Evolutionary conservation across 2,888 invertebrate genomes (phyloP).

Genomic region (Acanthopleura granulata): DNA sequence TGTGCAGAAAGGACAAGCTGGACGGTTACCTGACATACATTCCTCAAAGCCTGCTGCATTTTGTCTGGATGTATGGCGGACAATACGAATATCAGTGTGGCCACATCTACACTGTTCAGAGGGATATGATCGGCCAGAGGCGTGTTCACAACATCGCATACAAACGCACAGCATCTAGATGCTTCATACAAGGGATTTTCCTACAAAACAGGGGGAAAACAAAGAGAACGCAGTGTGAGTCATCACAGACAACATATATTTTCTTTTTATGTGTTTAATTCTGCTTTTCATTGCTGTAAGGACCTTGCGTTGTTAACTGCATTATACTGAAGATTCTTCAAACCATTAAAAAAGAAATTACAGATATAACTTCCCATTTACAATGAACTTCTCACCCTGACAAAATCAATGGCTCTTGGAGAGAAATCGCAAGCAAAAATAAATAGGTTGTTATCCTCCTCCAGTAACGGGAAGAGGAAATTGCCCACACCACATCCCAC

Average conservation of each 20-base stretch:
- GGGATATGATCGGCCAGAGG: slow-evolving; percentile 75
- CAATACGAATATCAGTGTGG: slow-evolving; percentile 93
- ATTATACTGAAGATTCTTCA: too few species aligned
- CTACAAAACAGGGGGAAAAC: slow-evolving; percentile 49
- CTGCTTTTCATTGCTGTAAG: too few species aligned
- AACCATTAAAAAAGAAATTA: too few species aligned
- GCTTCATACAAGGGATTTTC: slow-evolving; percentile 76
- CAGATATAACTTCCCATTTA: too few species aligned
- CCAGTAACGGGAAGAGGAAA: slow-evolving; percentile 90
- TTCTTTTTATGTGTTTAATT: too few species aligned
- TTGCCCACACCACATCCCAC: slow-evolving; percentile 98
- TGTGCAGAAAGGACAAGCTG: too few species aligned
- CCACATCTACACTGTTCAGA: slow-evolving; percentile 77
- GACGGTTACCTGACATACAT: slow-evolving; percentile 74
- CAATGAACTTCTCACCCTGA: slow-evolving; percentile 73
- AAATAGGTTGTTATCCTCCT: slow-evolving; percentile 81
- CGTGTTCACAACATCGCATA: slow-evolving; percentile 84
- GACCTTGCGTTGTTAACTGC: too few species aligned
- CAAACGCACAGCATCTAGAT: slow-evolving; percentile 81
- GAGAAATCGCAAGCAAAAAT: slow-evolving; percentile 93
- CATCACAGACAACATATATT: too few species aligned
- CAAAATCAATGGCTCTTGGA: slow-evolving; percentile 87
- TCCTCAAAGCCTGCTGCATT: slow-evolving; percentile 75
- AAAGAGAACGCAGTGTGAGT: too few species aligned
- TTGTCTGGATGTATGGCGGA: slow-evolving; percentile 93